Conservation (phyloP, 2,888 invertebrate species). For the Machimus atricapillus region DNA sequence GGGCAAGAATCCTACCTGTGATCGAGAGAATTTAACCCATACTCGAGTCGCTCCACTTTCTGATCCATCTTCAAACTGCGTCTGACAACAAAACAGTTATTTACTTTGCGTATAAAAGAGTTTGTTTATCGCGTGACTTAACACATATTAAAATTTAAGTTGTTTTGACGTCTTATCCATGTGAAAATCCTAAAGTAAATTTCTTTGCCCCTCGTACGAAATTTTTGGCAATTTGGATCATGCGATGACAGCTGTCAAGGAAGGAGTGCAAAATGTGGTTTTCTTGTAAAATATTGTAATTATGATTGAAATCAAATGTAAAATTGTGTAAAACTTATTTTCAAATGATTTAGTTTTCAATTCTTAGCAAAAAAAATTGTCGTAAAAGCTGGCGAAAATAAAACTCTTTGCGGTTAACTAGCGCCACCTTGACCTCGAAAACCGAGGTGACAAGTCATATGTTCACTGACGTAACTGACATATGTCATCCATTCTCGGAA, state of each 20-base stretch:
- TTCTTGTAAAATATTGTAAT: not conserved
- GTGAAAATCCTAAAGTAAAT: not conserved
- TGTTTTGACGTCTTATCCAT: conserved; percentile 22
- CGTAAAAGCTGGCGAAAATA: not conserved
- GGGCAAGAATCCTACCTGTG: not conserved
- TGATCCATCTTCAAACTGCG: conserved; percentile 15
- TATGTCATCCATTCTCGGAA: not conserved
- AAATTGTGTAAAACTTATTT: no score
- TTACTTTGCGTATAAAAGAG: not conserved
- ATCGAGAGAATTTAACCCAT: conserved; percentile 19
- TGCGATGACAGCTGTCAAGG: conserved; percentile 14
- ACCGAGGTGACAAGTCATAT: not conserved
- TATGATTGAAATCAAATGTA: not conserved
- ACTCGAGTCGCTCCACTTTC: conserved; percentile 19
- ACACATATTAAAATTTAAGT: not conserved
- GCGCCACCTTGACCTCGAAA: not conserved
- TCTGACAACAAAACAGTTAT: conserved; percentile 13
- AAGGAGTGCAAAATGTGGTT: not conserved
- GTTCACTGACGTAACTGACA: not conserved
- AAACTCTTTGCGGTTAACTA: not conserved
- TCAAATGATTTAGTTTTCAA: not conserved
- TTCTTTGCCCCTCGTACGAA: not conserved
- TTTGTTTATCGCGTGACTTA: conserved; percentile 19
- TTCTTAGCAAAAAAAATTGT: not conserved
- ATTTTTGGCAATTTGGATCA: not conserved